phyloP scores from a whole-genome alignment of 2,797 vertebrate genomes.

The Peromyscus melanophrys region DNA sequence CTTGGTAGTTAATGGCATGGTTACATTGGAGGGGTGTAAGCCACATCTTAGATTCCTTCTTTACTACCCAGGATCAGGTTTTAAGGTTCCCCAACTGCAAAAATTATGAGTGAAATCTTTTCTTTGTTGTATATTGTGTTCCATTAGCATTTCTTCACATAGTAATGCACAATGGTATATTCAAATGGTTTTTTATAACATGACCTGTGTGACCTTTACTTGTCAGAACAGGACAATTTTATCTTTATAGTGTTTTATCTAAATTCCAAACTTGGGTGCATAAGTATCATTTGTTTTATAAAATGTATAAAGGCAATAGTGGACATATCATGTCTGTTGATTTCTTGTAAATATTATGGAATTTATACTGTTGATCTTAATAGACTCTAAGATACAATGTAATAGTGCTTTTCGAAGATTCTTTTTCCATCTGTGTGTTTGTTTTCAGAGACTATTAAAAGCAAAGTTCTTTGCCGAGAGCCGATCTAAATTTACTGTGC shows the following conservation, averaged over 20 bases:
- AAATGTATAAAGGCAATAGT: neutral
- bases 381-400: neutral
- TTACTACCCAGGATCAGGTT: neutral
- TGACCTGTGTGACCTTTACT: neutral
- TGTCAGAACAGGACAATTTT: constrained; percentile 24
- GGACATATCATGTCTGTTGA: neutral
- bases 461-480: neutral
- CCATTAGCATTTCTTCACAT: constrained; percentile 39
- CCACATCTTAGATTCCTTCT: neutral
- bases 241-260: constrained; percentile 46
- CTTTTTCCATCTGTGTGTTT: neutral
- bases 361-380: neutral
- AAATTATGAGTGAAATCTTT: neutral
- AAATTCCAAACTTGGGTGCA: neutral
- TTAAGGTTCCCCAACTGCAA: neutral
- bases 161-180: neutral
- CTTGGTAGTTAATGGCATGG: neutral
- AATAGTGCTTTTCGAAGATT: neutral
- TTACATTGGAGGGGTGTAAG: neutral
- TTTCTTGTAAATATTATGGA: neutral
- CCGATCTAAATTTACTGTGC: neutral
- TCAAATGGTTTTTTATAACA: neutral
- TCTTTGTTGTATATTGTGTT: neutral
- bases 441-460: constrained; percentile 23
- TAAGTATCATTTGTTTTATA: constrained; percentile 32